Percentiles rank a stretch among this genome's conserved stretches.
Evolutionary conservation across 1,140 invertebrate species (phyloP).

Genomic region (Littorina saxatilis): DNA sequence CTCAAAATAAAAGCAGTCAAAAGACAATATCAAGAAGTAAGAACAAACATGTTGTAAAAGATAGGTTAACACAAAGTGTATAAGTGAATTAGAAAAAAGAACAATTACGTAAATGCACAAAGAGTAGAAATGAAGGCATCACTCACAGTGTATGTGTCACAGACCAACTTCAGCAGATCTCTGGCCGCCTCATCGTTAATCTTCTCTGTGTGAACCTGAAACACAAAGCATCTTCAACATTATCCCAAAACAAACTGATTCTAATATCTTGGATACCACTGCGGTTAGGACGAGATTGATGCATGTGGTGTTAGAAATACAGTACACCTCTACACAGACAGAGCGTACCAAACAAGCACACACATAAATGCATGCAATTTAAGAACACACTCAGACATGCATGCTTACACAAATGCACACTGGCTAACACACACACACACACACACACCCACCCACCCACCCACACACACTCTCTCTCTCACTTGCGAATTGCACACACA

Average conservation of each 20-base stretch:
- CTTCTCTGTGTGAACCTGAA: slow-evolving; percentile 70
- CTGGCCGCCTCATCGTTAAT: slow-evolving; percentile 66
- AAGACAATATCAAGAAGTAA: too few species aligned
- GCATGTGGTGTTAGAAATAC: too few species aligned
- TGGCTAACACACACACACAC: background rate
- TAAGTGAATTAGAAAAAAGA: too few species aligned
- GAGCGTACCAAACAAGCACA: background rate
- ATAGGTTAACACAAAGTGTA: too few species aligned
- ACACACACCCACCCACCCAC: background rate
- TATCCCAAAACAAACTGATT: background rate
- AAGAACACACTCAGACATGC: background rate
- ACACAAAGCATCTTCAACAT: background rate
- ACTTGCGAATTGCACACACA: background rate
- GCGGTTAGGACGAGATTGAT: too few species aligned
- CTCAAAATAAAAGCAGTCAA: too few species aligned
- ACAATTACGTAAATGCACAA: too few species aligned
- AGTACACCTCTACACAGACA: too few species aligned
- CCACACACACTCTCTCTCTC: background rate
- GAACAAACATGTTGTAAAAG: too few species aligned
- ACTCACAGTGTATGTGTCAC: slow-evolving; percentile 70
- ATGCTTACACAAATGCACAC: background rate
- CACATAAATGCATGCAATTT: background rate
- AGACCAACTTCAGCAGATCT: slow-evolving; percentile 66
- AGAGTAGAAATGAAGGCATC: too few species aligned
- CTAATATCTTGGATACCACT: background rate